Evolutionary conservation across 2,888 invertebrate genomes (phyloP).

Genomic region (Tetropium fuscum): DNA sequence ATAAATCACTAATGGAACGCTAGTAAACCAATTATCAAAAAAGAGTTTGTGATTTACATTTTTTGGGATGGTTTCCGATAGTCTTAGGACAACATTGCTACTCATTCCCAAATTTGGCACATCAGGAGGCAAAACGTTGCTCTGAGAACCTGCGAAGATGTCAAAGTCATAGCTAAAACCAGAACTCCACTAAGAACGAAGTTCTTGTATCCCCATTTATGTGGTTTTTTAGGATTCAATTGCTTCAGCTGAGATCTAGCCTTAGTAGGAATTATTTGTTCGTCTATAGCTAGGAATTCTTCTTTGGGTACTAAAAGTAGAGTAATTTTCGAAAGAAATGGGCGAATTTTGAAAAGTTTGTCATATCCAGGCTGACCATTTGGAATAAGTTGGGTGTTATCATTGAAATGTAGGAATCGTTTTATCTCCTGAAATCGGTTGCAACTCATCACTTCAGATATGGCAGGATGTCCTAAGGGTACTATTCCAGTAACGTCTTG

Average conservation of each 20-base stretch:
- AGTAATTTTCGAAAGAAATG: too few species aligned
- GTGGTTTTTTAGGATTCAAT: background rate
- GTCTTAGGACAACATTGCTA: background rate
- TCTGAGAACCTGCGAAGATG: background rate
- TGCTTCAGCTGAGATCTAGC: background rate
- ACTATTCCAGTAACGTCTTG: conserved; percentile 24
- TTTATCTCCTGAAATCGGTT: conserved; percentile 28
- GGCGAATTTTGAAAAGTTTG: too few species aligned
- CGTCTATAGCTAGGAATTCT: background rate
- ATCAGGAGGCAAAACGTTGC: background rate
- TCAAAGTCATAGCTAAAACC: background rate
- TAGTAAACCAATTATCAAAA: background rate
- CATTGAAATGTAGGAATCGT: conserved; percentile 25
- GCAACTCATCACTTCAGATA: conserved; percentile 23
- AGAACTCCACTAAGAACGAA: background rate
- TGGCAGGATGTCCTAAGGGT: conserved; percentile 16
- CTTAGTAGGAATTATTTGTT: background rate
- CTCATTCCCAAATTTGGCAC: background rate
- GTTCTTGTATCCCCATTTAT: background rate
- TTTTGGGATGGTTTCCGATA: background rate
- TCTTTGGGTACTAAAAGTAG: too few species aligned
- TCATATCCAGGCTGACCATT: conserved; percentile 26
- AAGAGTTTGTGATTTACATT: background rate
- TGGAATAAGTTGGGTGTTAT: conserved; percentile 25
- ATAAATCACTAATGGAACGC: background rate